phyloP scores from a whole-genome alignment of 2,888 invertebrate species.

The Lumbricus terrestris region DNA sequence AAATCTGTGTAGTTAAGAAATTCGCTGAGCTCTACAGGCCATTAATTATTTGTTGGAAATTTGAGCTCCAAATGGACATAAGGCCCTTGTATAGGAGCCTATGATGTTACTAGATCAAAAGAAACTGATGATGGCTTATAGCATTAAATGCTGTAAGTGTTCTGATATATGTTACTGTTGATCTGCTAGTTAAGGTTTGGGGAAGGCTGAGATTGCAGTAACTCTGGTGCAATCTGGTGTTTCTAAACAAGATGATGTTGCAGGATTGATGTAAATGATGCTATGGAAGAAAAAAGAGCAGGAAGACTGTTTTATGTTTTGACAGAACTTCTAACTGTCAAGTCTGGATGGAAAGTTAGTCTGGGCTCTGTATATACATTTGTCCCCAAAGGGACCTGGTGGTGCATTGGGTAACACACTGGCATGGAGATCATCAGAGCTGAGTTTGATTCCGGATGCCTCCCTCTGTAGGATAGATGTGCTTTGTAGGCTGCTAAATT shows the following conservation, averaged over 20 bases:
- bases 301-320: neutral
- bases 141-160: neutral
- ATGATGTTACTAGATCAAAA: neutral
- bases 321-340: too few relatives aligned
- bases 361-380: too few relatives aligned
- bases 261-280: neutral
- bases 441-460: too few relatives aligned
- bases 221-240: neutral
- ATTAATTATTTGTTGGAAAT: neutral
- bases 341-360: too few relatives aligned
- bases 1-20: neutral
- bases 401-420: too few relatives aligned
- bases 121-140: neutral
- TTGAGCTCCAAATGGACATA: neutral
- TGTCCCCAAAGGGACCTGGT: too few relatives aligned
- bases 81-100: neutral
- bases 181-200: neutral
- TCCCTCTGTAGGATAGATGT: too few relatives aligned
- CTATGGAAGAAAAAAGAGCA: too few relatives aligned
- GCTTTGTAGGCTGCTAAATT: too few relatives aligned
- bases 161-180: neutral
- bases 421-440: too few relatives aligned
- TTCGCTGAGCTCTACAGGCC: neutral
- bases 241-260: neutral
- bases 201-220: neutral